Evolutionary conservation across 2,888 invertebrate genomes (phyloP), one percentile per base, ranked within the genome.

Genomic region (Stenolophus ochropezus): DNA sequence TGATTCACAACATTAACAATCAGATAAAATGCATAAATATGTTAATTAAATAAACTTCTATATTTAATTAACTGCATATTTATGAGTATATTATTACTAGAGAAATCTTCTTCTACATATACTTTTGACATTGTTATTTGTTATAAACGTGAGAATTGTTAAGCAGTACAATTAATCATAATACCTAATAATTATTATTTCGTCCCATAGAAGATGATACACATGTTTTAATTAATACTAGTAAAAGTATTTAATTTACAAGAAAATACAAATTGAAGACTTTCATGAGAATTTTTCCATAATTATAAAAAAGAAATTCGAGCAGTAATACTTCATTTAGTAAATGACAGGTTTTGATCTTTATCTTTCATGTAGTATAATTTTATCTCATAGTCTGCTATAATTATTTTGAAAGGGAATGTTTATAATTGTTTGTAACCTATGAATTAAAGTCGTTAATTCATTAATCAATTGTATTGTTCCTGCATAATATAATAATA

Each of bases 181-280:
- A 61, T 21, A 61, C 61, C 21, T 25, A 61, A 61, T 23, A 61
- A 61, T 61, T 61, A 61, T 61, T 21, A 25, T 23, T 25, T 23
- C 61, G 23, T 61, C 61, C 23, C 61, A 61, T 61, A 23, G 25
- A 61, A 61, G 23, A 61, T 61, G 25, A 61, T 23, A 61, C 61
- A 25, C 20, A 8, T 20, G 23, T 25, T 58, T 61, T 61, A 61
- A 61, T 61, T 61, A 23, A 21, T 25, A 14, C 23, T 14, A 25
- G 61, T 25, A 61, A 27, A 61, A 61, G 61, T 61, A 58, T 21
- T 49, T 6, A 11, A 21, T 16, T 56, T 56, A 56, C 8, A 53
- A 56, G 11, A 5, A 61, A 25, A 61, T 20, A 23, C 21, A 58
- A 23, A 53, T 53, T 53, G 20, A 23, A 58, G 3, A 58, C 6